A percentile compares a stretch with the other conserved stretches of the same genome.
Conservation (phyloP, 1,140 invertebrate species). For the Drosophila sucinea region DNA sequence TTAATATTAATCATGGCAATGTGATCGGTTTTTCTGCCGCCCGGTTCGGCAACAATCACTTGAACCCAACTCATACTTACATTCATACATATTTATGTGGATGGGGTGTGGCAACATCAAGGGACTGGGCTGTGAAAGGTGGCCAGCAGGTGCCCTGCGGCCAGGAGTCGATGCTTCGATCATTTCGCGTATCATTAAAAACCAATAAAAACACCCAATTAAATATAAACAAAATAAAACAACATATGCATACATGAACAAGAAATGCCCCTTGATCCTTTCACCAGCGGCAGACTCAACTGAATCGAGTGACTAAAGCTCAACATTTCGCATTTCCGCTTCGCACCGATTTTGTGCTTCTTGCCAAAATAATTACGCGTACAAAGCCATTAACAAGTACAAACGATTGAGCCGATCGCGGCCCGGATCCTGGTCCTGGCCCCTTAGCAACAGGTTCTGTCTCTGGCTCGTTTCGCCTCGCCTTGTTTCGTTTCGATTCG, state of each 20-base stretch:
- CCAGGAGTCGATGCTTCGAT: conserved; percentile 61
- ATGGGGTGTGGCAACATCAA: conserved; percentile 58
- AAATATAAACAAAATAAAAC: conserved; percentile 61
- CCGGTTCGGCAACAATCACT: conserved; percentile 76
- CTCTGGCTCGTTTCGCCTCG: conserved; percentile 16
- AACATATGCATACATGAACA: conserved; percentile 62
- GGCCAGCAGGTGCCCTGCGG: conserved; percentile 59
- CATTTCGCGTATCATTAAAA: conserved; percentile 82
- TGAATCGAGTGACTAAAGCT: conserved; percentile 9
- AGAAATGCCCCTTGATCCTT: conserved; percentile 79
- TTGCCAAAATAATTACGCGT: conserved; percentile 82
- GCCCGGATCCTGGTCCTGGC: conserved; percentile 18
- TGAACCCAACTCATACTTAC: conserved; percentile 24
- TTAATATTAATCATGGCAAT: conserved; percentile 63
- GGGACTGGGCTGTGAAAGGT: conserved; percentile 31
- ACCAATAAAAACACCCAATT: conserved; percentile 82
- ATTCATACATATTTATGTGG: neutral
- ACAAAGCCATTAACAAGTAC: conserved; percentile 81
- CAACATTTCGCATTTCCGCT: conserved; percentile 59
- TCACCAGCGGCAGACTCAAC: conserved; percentile 42
- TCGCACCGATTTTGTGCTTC: conserved; percentile 55
- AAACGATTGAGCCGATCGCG: conserved; percentile 71
- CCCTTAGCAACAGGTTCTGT: conserved; percentile 59
- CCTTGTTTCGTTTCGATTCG: too few species aligned
- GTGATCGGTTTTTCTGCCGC: conserved; percentile 16